A percentile compares a stretch with the other conserved stretches of the same genome.
Conservation (phyloP, 2,113 vertebrate species). For the Platycercus adscitus region DNA sequence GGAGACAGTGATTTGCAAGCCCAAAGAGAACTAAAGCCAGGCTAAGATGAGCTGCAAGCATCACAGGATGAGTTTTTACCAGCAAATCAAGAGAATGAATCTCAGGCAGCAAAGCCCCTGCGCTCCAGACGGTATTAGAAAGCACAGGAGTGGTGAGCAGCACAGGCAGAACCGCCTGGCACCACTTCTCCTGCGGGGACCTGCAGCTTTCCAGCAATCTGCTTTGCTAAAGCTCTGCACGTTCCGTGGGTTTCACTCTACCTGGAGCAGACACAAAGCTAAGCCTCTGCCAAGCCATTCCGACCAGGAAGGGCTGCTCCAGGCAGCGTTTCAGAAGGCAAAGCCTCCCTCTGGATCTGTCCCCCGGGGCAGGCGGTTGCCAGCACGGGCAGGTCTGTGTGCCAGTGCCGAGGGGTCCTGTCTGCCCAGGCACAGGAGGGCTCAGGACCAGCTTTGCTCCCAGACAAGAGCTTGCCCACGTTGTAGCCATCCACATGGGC, state of each 20-base stretch:
- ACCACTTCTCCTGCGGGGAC: not conserved
- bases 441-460: not conserved
- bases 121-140: constrained; percentile 26
- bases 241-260: not conserved
- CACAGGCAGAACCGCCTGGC: constrained; percentile 5
- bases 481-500: not conserved
- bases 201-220: constrained; percentile 13
- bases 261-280: not conserved
- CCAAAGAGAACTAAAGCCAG: constrained; percentile 18
- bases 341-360: not conserved
- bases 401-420: not conserved
- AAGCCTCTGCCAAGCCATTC: not conserved
- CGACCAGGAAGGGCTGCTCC: not conserved
- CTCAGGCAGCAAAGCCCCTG: not conserved
- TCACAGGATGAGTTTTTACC: constrained; percentile 16
- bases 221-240: not conserved
- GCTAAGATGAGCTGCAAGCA: not conserved
- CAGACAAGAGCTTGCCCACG: not conserved
- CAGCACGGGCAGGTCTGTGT: not conserved
- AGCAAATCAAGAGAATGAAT: constrained; percentile 9
- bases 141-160: not conserved
- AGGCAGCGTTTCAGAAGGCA: not conserved
- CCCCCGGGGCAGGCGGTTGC: not conserved
- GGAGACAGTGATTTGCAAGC: not conserved
- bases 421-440: not conserved